Percentiles rank a stretch among this genome's conserved stretches.
phyloP scores from a whole-genome alignment of 1,140 invertebrate species.

The Venustaconcha ellipsiformis region DNA sequence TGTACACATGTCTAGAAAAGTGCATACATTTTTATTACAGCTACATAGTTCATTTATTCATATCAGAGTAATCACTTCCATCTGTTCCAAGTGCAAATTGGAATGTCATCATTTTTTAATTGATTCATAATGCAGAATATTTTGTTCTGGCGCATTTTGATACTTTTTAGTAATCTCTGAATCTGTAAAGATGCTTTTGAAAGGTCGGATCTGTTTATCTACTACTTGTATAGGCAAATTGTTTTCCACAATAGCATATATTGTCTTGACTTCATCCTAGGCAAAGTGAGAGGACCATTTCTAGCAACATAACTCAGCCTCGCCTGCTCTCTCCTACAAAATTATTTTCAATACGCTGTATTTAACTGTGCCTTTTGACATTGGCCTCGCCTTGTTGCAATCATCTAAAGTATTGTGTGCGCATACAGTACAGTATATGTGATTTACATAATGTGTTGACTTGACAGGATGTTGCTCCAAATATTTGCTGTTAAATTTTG shows the following conservation, averaged over 20 bases:
- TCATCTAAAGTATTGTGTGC: constrained; percentile 8
- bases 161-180: constrained; percentile 12
- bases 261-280: constrained; percentile 4
- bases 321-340: background rate
- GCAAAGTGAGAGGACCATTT: background rate
- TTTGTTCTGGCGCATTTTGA: constrained; percentile 8
- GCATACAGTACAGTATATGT: background rate
- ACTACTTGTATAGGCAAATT: constrained; percentile 5
- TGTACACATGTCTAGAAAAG: constrained; percentile 14
- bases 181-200: constrained; percentile 14
- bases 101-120: constrained; percentile 2
- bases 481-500: too few relatives aligned
- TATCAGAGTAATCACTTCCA: constrained; percentile 11
- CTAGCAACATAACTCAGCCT: background rate
- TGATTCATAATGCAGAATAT: constrained; percentile 18
- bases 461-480: too few relatives aligned
- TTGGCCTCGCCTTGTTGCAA: constrained; percentile 2
- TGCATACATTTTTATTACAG: constrained; percentile 14
- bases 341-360: background rate
- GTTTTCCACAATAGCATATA: constrained; percentile 11
- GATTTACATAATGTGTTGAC: too few relatives aligned
- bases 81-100: constrained; percentile 10
- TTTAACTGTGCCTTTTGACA: constrained; percentile 1
- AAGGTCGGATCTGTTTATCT: constrained; percentile 4
- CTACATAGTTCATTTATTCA: constrained; percentile 9